Base-by-base conservation (phyloP, 2,888 invertebrate genomes). In the Tridacna crocea region DNA sequence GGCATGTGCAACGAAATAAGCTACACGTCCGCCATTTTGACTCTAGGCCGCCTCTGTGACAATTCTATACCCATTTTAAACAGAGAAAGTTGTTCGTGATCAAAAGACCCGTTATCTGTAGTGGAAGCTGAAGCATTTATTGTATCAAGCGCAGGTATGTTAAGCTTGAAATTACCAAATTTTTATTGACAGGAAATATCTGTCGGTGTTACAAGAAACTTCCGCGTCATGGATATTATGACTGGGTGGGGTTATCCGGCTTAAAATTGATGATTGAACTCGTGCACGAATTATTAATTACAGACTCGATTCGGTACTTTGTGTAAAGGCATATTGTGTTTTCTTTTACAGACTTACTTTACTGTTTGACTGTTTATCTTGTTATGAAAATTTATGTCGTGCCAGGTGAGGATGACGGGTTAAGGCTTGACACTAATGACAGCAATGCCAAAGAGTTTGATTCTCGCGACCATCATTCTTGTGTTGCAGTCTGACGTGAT, bases 1-100 rank as follows among this genome's bases (percentile, higher is more conserved):
- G 91, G 91, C 91, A 90, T 90, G 91, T 91, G 91, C 89, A 89
- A 91, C 90, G 90, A 88, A 88, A 83, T 82, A 82, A 83, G 77
- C 72, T 87, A 89, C 90, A 91, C 90, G 90, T 91, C 90, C 90
- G 91, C 91, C 90, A 90, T 91, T 89, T 90, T 91, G 87, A 87
- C 84, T 78, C 79, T 24, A 77, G 60, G 36, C 60, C 27, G 63
- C 72, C 36, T 63, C 51, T 77, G 65, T 77, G 76, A 77, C 77
- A 68, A 70, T 22, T 46, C 0, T 27, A 55, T 55, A 19, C 10
- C 15, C 55, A 15, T 19, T 3, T 15, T 55, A 19, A 10, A 3
- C 24, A 61, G 22, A n/a, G 61, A 61, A n/a, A 61, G 61, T 24
- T 22, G 22, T 17, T 24, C 26, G 61, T 22, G n/a, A 61, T 61